Percentiles rank a stretch among this genome's conserved stretches.
These are phyloP conservation scores for Bucco capensis DNA, from an alignment of 2,113 vertebrate species.

Conservation along the genomic window DNA sequence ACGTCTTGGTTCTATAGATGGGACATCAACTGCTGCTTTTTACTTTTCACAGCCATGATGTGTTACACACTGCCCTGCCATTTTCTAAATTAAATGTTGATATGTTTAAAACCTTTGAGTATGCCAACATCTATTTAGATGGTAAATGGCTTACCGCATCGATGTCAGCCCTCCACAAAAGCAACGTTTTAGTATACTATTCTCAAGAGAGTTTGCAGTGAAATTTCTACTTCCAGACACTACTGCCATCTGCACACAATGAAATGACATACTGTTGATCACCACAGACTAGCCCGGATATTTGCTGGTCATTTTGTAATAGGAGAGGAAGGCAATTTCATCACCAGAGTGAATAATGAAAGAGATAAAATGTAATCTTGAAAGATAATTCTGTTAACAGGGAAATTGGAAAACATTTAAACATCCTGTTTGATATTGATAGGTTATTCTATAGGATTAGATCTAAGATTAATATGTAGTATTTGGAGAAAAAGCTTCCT, in stretches of 20 bases:
- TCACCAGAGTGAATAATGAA: conserved; percentile 9
- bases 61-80: background rate
- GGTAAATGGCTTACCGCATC: background rate
- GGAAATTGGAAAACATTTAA: conserved; percentile 33
- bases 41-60: background rate
- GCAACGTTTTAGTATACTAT: background rate
- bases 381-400: conserved; percentile 38
- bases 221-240: conserved; percentile 11
- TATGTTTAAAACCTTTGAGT: background rate
- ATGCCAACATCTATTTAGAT: background rate
- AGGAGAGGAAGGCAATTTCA: background rate
- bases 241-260: background rate
- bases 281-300: background rate
- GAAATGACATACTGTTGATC: background rate
- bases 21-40: background rate
- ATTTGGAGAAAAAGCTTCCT: conserved; percentile 2
- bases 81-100: background rate
- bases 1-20: background rate
- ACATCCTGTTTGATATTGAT: background rate
- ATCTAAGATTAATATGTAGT: conserved; percentile 18
- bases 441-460: background rate
- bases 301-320: conserved; percentile 9
- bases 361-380: conserved; percentile 36
- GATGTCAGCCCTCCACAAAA: background rate
- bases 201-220: background rate